Percentiles rank a stretch among this genome's conserved stretches.
Conservation (phyloP, 2,797 vertebrate genomes). For the Pempheris klunzingeri region DNA sequence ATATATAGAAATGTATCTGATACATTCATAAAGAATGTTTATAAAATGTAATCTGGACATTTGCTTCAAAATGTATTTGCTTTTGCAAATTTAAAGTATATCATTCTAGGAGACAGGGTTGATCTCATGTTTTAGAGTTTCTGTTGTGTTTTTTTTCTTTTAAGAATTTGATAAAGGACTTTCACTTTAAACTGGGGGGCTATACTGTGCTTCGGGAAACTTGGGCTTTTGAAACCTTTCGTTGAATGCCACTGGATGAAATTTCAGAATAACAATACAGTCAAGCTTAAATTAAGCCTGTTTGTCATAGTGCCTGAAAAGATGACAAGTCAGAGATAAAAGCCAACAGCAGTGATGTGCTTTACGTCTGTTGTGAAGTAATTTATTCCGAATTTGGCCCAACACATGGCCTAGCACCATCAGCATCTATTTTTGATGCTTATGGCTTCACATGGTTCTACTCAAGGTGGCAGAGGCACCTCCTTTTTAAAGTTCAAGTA, state of each 20-base stretch:
- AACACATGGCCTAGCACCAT: neutral
- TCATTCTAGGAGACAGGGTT: neutral
- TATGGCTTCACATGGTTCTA: neutral
- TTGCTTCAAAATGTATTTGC: neutral
- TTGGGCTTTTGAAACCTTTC: slow-evolving; percentile 5
- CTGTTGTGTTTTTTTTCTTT: neutral
- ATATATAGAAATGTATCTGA: neutral
- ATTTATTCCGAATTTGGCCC: neutral
- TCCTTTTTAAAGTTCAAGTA: slow-evolving; percentile 2
- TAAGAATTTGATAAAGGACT: neutral
- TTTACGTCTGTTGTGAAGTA: neutral
- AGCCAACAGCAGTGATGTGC: neutral
- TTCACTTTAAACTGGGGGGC: neutral
- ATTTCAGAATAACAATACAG: neutral
- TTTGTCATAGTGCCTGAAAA: slow-evolving; percentile 10
- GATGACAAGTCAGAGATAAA: neutral
- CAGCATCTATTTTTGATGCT: slow-evolving; percentile 7
- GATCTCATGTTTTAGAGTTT: neutral
- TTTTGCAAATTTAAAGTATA: neutral
- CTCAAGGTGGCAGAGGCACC: neutral
- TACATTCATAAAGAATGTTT: neutral
- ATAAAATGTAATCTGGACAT: neutral
- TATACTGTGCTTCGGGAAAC: neutral
- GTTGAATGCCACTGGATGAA: neutral
- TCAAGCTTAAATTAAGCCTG: slow-evolving; percentile 21